Percentiles rank a stretch among this genome's conserved stretches.
Evolutionary conservation across 1,140 invertebrate genomes (phyloP).

Genomic region (Lordiphosa collinella): DNA sequence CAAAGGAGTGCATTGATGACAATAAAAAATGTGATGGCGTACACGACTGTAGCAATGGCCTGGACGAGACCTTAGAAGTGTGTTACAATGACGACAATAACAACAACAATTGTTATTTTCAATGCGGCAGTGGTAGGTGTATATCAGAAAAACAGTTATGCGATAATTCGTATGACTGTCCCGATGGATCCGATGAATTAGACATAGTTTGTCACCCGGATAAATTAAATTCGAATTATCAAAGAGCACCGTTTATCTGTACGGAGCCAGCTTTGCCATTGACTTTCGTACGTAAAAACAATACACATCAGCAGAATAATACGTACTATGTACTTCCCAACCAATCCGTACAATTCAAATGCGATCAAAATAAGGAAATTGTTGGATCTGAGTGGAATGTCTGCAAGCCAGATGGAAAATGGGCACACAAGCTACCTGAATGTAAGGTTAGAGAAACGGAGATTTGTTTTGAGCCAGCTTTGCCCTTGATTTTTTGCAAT

Average conservation of each 20-base stretch:
- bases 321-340: slow-evolving; percentile 7
- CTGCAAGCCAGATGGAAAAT: slow-evolving; percentile 2
- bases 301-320: neutral
- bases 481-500: too few relatives aligned
- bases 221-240: neutral
- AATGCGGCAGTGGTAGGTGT: slow-evolving; percentile 22
- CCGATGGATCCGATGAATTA: slow-evolving; percentile 29
- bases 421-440: neutral
- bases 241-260: neutral
- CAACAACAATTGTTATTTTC: neutral
- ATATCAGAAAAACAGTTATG: neutral
- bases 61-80: slow-evolving; percentile 9
- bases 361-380: neutral
- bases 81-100: neutral
- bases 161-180: slow-evolving; percentile 9
- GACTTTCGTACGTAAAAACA: neutral
- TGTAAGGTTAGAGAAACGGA: too few relatives aligned
- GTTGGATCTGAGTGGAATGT: slow-evolving; percentile 11
- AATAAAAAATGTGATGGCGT: neutral
- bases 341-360: neutral
- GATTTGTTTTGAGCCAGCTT: too few relatives aligned
- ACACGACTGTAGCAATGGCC: slow-evolving; percentile 21
- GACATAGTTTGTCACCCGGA: neutral
- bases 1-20: neutral
- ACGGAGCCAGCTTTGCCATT: neutral